Base-by-base conservation (phyloP, 2,113 vertebrate species). In the Falco punctatus region DNA sequence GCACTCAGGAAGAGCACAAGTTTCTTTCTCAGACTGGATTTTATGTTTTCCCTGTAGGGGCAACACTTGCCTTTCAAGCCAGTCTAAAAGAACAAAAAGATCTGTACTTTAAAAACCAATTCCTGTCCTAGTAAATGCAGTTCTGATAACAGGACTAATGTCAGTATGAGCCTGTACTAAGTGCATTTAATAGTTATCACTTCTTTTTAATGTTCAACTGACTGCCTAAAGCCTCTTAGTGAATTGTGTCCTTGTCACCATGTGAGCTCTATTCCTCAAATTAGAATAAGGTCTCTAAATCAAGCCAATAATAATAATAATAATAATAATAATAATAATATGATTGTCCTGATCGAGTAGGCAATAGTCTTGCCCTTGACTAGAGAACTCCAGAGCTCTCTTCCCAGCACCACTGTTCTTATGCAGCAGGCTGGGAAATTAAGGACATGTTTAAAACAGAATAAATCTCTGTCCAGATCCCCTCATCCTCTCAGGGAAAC, bases 11-110 rank as follows among this genome's bases (percentile, higher is more conserved):
- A 88, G 27, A 26, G 30, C 72, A n/a, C 5, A 18, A 27, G 11
- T 55, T 78, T 61, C 77, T 62, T 49, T 44, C n/a, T 52, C 59
- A 58, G 13, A 2, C 57, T 55, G 86, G 67, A 70, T 91, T 92
- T 88, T 77, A 93, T 59, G 20, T 73, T 91, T 77, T 73, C 72
- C 92, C 87, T 84, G 49, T 62, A 86, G 95, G 77, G 93, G 92
- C 96, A 96, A 93, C 74, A 90, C 70, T 79, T 67, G 66, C 75
- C 67, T 88, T 83, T 64, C 75, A 72, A 86, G 86, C 26, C 58
- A 92, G 26, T 33, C 74, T 28, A 55, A 52, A 88, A 23, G 44
- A 65, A 75, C 28, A 62, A 74, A 91, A 75, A 82, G 0, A 48
- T n/a, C 27, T 35, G 28, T 38, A 21, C 52, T 88, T 88, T 40